Evolutionary conservation across 2,113 vertebrate genomes (phyloP).

Genomic region (Poeciliopsis retropinna): DNA sequence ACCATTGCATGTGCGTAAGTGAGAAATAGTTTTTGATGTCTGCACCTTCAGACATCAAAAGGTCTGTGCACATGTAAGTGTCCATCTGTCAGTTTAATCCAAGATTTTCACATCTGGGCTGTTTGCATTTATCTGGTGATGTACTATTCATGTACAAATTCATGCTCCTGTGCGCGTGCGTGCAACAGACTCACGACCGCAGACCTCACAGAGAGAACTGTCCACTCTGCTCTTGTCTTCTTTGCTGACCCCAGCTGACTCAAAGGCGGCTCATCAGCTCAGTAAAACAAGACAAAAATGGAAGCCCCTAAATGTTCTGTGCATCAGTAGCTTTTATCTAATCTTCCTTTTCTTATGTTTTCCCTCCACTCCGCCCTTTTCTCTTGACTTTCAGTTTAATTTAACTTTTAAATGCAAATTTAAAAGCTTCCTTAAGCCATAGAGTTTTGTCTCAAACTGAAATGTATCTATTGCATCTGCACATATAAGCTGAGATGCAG

Average conservation of each 20-base stretch:
- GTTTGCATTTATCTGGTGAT: conserved; percentile 1
- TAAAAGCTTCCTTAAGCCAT: neutral
- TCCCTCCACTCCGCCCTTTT: neutral
- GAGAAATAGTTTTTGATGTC: conserved; percentile 14
- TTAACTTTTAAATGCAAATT: neutral
- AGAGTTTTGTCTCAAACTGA: neutral
- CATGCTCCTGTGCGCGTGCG: neutral
- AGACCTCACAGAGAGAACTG: conserved; percentile 25
- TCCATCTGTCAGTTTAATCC: conserved; percentile 27
- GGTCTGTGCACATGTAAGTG: conserved; percentile 11
- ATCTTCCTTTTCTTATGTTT: neutral
- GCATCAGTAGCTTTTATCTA: conserved; percentile 16
- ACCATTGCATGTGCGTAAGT: neutral
- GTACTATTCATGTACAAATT: neutral
- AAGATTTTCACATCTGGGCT: conserved; percentile 1
- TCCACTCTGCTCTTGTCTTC: conserved; percentile 42
- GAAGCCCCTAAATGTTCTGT: conserved; percentile 8
- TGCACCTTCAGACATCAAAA: neutral
- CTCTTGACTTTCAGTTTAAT: neutral
- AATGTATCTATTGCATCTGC: neutral
- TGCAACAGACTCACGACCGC: conserved; percentile 8
- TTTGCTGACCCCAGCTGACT: conserved; percentile 41
- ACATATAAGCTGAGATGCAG: neutral
- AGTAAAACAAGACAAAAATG: conserved; percentile 8
- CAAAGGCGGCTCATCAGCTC: conserved; percentile 24